phyloP scores from a whole-genome alignment of 1,140 invertebrate genomes.

The Caenorhabditis elegans region WBcel235 BX284605.5:8556001-8556500 shows the following conservation, averaged over 20 bases:
- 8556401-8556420: background rate
- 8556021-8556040: too few species aligned
- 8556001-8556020: too few species aligned
- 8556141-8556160: too few species aligned
- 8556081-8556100: constrained; percentile 32
- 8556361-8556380: background rate
- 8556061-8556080: background rate
- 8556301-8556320: background rate
- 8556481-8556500: too few species aligned
- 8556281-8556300: background rate
- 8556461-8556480: too few species aligned
- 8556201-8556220: background rate
- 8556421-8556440: background rate
- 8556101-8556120: background rate
- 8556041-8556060: background rate
- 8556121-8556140: too few species aligned
- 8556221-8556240: constrained; percentile 18
- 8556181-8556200: background rate
- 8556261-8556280: constrained; percentile 6
- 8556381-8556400: background rate
- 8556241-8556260: constrained; percentile 25
- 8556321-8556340: too few species aligned
- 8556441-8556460: too few species aligned
- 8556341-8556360: too few species aligned
- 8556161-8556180: too few species aligned